These are phyloP conservation scores for Allobates femoralis DNA, from an alignment of 2,797 vertebrate species.

Conservation along the genomic window DNA sequence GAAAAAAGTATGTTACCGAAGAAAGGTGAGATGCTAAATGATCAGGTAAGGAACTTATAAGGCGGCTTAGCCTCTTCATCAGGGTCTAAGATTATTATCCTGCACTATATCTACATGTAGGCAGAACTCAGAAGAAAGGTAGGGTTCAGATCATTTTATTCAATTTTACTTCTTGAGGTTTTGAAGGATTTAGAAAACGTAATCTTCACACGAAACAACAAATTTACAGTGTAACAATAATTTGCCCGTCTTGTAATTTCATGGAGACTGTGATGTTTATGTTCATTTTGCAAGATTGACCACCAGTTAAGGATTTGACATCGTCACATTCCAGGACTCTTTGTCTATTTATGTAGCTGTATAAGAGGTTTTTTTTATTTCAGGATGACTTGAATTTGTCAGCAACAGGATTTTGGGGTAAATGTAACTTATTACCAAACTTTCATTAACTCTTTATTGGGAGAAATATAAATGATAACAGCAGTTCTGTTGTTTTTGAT, in stretches of 20 bases:
- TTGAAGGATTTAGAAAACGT: not conserved
- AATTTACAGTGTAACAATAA: not conserved
- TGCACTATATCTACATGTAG: not conserved
- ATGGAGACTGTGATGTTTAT: not conserved
- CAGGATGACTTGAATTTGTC: no score
- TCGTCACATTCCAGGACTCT: no score
- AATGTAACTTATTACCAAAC: no score
- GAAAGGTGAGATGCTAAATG: conserved; percentile 41
- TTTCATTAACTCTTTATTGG: no score
- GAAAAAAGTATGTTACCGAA: conserved; percentile 25
- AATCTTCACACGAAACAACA: not conserved
- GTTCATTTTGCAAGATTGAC: no score
- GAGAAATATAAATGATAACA: no score
- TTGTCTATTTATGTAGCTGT: no score
- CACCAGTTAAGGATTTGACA: no score
- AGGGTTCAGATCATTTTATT: not conserved
- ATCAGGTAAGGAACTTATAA: not conserved
- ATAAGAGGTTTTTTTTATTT: no score
- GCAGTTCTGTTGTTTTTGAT: no score
- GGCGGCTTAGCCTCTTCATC: not conserved
- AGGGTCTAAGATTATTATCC: not conserved
- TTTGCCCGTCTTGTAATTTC: not conserved
- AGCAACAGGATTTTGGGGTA: no score
- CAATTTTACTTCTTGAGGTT: not conserved
- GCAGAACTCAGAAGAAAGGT: not conserved